Evolutionary conservation across 2,888 invertebrate species (phyloP), one percentile per base, ranked within the genome.

Genomic region (Mythimna albipuncta): DNA sequence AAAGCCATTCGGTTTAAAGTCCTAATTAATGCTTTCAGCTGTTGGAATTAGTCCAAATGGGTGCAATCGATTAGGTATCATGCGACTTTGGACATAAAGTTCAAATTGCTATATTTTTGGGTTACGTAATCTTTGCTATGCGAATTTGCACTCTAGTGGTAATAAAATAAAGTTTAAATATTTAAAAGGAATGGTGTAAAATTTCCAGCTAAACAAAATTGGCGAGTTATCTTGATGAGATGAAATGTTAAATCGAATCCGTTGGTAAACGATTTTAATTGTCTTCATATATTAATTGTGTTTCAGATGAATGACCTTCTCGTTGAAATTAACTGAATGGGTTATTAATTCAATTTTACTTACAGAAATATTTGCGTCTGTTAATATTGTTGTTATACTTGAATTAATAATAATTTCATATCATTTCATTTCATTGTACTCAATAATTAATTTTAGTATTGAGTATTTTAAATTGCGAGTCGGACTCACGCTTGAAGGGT

Each of bases 11-110:
- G 32, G 41, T 64, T 73, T 64, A 64, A 58, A 82, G 65, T 75
- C 72, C 54, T 71, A 84, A 73, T 84, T 78, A 78, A 84, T 64
- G 63, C 35, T 58, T 35, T 71, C 54, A 55, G 63, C 68, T 58
- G 47, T 64, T 78, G 59, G 66, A 73, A 69, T 77, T 7, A 50
- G 58, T 74, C 65, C 69, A 66, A 82, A 77, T 68, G 32, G 38
- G 1, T 44, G 19, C 62, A 72, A 70, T 77, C 44, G 66, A 84
- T 70, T 70, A 58, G 7, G 5, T 63, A 61, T 26, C 69, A 44
- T 70, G 61, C 10, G 3, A 0, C 32, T 2, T n/a, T n/a, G 16
- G 16, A 16, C 13, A 65, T 77, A 81, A 72, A 68, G 85, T 78
- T 63, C 9, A 47, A 67, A 61, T 82, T 68, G 44, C 11, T 61